A percentile compares a stretch with the other conserved stretches of the same genome.
These are phyloP conservation scores for Bucco capensis DNA, from an alignment of 2,113 vertebrate genomes.

Conservation along the genomic window DNA sequence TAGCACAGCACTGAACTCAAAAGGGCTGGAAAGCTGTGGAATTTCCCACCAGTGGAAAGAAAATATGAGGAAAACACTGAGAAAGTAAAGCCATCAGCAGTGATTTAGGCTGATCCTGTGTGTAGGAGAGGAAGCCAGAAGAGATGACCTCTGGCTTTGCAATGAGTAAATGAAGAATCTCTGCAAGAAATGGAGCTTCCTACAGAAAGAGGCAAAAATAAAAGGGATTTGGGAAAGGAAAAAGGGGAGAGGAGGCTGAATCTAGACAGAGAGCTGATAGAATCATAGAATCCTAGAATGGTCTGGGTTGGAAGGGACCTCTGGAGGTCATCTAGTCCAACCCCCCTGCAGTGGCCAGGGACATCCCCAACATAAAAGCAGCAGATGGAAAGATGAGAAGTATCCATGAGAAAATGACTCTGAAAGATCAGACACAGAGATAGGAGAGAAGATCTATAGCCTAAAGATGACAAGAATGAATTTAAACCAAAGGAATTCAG, in stretches of 20 bases:
- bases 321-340: no score
- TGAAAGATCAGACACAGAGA: neutral
- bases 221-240: neutral
- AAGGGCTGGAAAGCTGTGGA: neutral
- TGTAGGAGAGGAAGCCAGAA: neutral
- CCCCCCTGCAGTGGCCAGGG: no score
- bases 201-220: neutral
- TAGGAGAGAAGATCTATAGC: constrained; percentile 14
- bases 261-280: neutral
- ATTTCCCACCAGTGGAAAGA: neutral
- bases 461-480: neutral
- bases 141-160: neutral
- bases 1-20: neutral
- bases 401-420: neutral
- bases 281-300: no score
- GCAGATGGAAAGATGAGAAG: neutral
- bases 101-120: neutral
- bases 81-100: neutral
- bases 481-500: constrained; percentile 43
- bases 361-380: no score
- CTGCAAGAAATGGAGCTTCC: neutral
- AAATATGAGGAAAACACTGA: neutral
- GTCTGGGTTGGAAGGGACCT: no score
- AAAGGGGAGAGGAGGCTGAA: neutral
- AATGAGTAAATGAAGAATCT: neutral